Evolutionary conservation across 2,797 vertebrate genomes (phyloP), one percentile per base, ranked within the genome.

Genomic region (Helostoma temminkii): DNA sequence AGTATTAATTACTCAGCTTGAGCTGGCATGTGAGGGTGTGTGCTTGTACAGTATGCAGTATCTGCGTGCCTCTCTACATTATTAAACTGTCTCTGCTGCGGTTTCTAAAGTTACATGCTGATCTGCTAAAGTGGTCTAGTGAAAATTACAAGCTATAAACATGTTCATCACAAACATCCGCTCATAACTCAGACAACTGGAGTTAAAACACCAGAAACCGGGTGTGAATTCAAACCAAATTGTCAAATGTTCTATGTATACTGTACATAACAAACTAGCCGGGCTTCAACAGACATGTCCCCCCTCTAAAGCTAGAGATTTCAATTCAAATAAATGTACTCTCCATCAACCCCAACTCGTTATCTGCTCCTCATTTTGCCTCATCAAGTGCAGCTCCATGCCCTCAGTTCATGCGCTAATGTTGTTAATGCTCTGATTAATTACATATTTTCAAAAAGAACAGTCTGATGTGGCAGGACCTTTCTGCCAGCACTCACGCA

Each of bases 351-450:
- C 55, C 30, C 5, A 0, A 9, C 70, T 28, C 14, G 15, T 3
- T 3, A 6, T 5, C 6, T 3, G 10, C 57, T 22, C 18, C 66
- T 66, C 0, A 8, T 46, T 30, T 21, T n/a, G 0, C 39, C 19
- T 19, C 0, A 19, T 65, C 77, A 68, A 45, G 39, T 59, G 53
- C 41, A 15, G 18, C 32, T 54, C 64, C 34, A 21, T 58, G 6
- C 66, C 62, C 60, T 56, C 45, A 1, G 28, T 19, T 52, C 48
- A 14, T 25, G 68, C 22, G 53, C 43, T 66, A 42, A 76, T n/a
- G 60, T 45, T 66, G 43, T 30, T 30, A 54, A 65, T 6, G 25
- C 59, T 58, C 62, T 16, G 48, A 76, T 52, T 68, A 71, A 80
- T 62, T 15, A 1, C 47, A 58, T 28, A 22, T 68, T 71, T 73